These are phyloP conservation scores for Silurus aristotelis DNA, from an alignment of 2,797 vertebrate species.

Conservation along the genomic window DNA sequence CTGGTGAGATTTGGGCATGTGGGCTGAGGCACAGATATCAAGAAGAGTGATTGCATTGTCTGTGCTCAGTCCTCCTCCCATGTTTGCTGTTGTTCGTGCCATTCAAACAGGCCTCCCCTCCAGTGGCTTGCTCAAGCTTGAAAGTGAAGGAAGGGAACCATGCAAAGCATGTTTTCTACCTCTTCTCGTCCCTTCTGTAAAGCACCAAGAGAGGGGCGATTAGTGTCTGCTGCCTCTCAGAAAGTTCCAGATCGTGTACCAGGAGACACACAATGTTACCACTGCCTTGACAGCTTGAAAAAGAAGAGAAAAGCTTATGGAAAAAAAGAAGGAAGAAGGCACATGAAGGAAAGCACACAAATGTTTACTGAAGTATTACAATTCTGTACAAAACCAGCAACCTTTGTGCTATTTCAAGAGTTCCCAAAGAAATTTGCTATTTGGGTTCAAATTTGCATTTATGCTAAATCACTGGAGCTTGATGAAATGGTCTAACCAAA, in stretches of 20 bases:
- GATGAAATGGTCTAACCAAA: conserved; percentile 7
- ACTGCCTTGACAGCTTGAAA: conserved; percentile 54
- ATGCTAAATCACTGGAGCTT: neutral
- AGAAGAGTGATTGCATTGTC: conserved; percentile 64
- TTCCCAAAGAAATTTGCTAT: neutral
- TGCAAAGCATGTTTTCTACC: conserved; percentile 57
- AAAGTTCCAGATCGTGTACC: conserved; percentile 59
- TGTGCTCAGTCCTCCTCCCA: conserved; percentile 56
- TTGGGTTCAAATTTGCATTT: conserved; percentile 29
- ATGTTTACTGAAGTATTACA: conserved; percentile 18
- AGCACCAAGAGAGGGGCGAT: conserved; percentile 55
- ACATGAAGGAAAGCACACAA: conserved; percentile 33
- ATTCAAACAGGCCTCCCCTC: conserved; percentile 57
- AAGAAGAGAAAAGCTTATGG: conserved; percentile 37
- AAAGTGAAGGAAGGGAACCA: conserved; percentile 59
- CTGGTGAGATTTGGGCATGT: conserved; percentile 55
- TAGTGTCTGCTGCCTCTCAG: conserved; percentile 60
- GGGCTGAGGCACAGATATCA: conserved; percentile 57
- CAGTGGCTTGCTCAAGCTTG: conserved; percentile 59
- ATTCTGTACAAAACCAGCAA: conserved; percentile 3
- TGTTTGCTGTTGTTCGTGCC: conserved; percentile 58
- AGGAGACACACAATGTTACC: conserved; percentile 55
- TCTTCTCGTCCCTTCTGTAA: conserved; percentile 52
- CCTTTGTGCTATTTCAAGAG: conserved; percentile 3
- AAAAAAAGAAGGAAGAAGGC: conserved; percentile 41